Conservation (phyloP, 1,140 invertebrate species). For the Reticulitermes speratus region DNA sequence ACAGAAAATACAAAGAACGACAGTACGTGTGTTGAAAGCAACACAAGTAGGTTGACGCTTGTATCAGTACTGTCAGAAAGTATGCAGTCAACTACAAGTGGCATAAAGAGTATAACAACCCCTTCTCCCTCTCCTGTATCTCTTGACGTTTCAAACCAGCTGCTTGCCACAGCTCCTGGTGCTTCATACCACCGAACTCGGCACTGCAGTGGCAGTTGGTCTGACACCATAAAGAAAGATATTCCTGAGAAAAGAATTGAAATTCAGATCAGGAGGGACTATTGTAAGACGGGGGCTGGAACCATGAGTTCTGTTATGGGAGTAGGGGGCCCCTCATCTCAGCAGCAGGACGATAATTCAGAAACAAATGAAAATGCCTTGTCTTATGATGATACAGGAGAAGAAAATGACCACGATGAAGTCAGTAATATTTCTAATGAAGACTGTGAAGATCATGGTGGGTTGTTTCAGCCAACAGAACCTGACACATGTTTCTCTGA, state of each 20-base stretch:
- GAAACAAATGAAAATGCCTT: neutral
- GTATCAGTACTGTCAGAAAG: neutral
- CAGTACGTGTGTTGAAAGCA: neutral
- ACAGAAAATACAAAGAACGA: neutral
- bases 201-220: neutral
- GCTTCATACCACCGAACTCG: neutral
- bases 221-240: slow-evolving; percentile 21
- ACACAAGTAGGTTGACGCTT: neutral
- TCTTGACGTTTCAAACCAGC: neutral
- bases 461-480: neutral
- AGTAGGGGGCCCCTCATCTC: neutral
- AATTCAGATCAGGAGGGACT: slow-evolving; percentile 31
- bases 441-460: no score
- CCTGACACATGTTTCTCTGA: neutral
- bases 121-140: neutral
- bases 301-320: neutral
- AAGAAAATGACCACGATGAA: neutral
- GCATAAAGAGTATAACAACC: neutral
- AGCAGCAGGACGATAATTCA: neutral
- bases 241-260: slow-evolving; percentile 30
- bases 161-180: neutral
- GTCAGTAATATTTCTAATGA: neutral
- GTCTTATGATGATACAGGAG: neutral
- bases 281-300: slow-evolving; percentile 16
- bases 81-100: neutral